These are phyloP conservation scores for Philereme transversata DNA, from an alignment of 2,888 invertebrate genomes.

Conservation along the genomic window DNA sequence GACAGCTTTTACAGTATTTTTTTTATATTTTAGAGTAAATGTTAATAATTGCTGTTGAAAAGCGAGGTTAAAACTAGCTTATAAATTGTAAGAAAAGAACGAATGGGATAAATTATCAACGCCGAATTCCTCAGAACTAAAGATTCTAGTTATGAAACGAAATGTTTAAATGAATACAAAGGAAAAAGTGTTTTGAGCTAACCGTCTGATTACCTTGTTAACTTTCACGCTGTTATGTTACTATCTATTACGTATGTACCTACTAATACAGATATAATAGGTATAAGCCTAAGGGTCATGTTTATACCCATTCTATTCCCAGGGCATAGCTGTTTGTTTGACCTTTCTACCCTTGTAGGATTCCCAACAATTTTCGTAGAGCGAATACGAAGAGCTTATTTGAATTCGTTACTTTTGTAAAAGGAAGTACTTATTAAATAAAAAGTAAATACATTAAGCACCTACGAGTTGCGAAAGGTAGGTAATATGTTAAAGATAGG, in stretches of 20 bases:
- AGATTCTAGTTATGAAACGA: too few species aligned
- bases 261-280: slow-evolving; percentile 9
- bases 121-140: too few species aligned
- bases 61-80: too few species aligned
- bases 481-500: too few species aligned
- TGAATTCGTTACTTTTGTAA: slow-evolving; percentile 2
- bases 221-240: slow-evolving; percentile 9
- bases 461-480: too few species aligned
- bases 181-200: not conserved
- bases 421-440: not conserved
- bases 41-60: too few species aligned
- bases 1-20: not conserved
- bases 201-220: slow-evolving; percentile 12
- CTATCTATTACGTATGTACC: slow-evolving; percentile 14
- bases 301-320: slow-evolving; percentile 2
- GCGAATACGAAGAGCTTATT: slow-evolving; percentile 6
- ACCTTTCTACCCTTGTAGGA: slow-evolving; percentile 32
- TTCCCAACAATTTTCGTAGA: slow-evolving; percentile 25
- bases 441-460: too few species aligned
- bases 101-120: too few species aligned
- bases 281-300: slow-evolving; percentile 3
- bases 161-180: too few species aligned
- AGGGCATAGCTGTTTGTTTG: slow-evolving; percentile 27
- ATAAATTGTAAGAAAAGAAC: too few species aligned
- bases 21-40: too few species aligned